Conservation (phyloP, 2,797 vertebrate species). For the Pangasius mekongensis region DNA sequence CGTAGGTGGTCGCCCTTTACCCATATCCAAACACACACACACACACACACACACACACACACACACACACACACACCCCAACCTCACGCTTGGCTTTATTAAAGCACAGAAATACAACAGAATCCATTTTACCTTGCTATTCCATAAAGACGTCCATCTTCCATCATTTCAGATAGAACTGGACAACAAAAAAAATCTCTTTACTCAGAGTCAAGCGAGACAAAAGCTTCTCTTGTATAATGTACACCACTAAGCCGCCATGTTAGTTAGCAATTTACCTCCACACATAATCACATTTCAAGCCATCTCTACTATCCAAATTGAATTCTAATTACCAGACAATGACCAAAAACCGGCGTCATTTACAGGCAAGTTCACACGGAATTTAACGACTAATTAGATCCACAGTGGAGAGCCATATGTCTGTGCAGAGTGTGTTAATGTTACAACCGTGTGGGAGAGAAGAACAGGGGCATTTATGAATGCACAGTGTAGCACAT, state of each 20-base stretch:
- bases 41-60: constrained; percentile 1
- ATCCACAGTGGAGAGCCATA: constrained; percentile 64
- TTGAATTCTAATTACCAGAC: constrained; percentile 75
- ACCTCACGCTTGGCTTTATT: constrained; percentile 38
- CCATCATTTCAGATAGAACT: constrained; percentile 23
- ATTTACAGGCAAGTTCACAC: constrained; percentile 65
- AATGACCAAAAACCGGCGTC: constrained; percentile 70
- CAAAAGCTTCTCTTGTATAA: constrained; percentile 24
- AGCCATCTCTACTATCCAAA: constrained; percentile 67
- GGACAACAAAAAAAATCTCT: constrained; percentile 26
- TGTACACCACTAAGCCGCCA: constrained; percentile 22
- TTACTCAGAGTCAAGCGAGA: background rate
- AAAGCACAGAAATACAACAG: constrained; percentile 39
- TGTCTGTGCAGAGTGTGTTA: constrained; percentile 61
- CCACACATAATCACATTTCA: constrained; percentile 67
- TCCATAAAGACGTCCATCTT: constrained; percentile 32
- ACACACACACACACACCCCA: constrained; percentile 11
- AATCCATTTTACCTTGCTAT: constrained; percentile 17
- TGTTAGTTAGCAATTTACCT: constrained; percentile 39
- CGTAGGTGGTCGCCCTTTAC: constrained; percentile 41
- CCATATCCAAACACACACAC: constrained; percentile 21
- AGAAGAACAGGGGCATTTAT: constrained; percentile 8
- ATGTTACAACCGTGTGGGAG: constrained; percentile 47
- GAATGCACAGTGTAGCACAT: constrained; percentile 10
- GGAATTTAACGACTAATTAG: constrained; percentile 66